Evolutionary conservation across 2,888 invertebrate genomes (phyloP), one percentile per base, ranked within the genome.

Genomic region (Nudaria mundana): DNA sequence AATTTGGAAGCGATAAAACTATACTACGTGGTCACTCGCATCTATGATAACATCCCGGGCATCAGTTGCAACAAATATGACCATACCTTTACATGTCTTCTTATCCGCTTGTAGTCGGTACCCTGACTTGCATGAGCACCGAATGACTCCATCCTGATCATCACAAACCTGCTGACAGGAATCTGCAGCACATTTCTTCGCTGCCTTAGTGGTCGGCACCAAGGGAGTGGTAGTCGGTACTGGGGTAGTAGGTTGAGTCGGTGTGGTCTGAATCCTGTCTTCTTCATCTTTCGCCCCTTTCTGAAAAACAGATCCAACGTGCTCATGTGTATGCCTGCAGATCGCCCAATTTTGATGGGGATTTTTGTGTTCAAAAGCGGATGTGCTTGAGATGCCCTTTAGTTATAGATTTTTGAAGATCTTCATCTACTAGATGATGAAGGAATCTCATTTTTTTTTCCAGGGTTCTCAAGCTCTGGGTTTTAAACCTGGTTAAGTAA

Each of bases 121-220:
- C 1, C 87, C 87, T 15, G 76, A 67, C 0, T 56, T 64, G 41
- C 87, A 88, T 13, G 58, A 61, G 45, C 87, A 88, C 15, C 44
- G 54, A 6, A 84, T 56, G 2, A 59, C 46, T 1, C 83, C 87
- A 4, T 52, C 67, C 1, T 70, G 71, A 24, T 82, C 85, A 4
- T 71, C 63, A 54, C 87, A 88, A 23, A 67, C 48, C 16, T 88
- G 87, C 8, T 75, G 69, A 53, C 87, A 88, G 5, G 82, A 76
- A 23, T 71, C 70, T 28, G 61, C 65, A 44, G 66, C 67, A 52
- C 87, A 86, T 30, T 54, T 71, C 38, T 73, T 55, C 30, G 40
- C 51, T 24, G 45, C 51, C 26, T 48, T 36, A 2, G 58, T 58
- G 6, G 40, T 50, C 16, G 39, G 50, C 12, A 50, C 48, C 7